These are phyloP conservation scores for Alosa alosa DNA, from an alignment of 2,113 vertebrate species.

Conservation along the genomic window DNA sequence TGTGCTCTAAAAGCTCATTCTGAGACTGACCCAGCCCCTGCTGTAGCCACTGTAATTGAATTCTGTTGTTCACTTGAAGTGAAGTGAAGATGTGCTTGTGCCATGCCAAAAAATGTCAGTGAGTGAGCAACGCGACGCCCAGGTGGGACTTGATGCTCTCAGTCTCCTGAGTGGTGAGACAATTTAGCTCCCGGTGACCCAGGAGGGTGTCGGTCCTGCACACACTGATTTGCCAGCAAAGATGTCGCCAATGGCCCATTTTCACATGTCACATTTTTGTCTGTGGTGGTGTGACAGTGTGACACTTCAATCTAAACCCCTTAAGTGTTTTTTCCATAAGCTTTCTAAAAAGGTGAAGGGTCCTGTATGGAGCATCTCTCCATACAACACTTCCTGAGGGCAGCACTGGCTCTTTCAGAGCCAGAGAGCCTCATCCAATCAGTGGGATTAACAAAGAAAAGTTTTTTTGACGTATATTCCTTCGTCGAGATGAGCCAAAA, in stretches of 20 bases:
- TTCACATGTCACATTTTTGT: not conserved
- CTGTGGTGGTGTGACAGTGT: not conserved
- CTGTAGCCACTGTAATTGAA: conserved; percentile 37
- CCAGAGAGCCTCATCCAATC: not conserved
- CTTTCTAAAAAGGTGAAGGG: not conserved
- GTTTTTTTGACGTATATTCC: not conserved
- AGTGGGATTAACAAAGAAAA: not conserved
- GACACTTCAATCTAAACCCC: not conserved
- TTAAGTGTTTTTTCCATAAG: not conserved
- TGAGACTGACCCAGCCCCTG: conserved; percentile 43
- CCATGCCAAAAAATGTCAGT: not conserved
- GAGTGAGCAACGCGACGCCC: not conserved
- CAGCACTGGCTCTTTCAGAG: not conserved
- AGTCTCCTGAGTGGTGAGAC: not conserved
- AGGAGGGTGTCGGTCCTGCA: not conserved
- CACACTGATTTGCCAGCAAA: not conserved
- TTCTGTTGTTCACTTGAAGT: conserved; percentile 38
- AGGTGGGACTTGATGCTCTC: not conserved
- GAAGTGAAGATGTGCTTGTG: conserved; percentile 32
- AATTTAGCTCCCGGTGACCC: conserved; percentile 7
- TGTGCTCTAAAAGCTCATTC: not conserved
- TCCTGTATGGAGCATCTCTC: not conserved
- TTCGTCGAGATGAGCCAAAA: not conserved
- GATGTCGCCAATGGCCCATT: not conserved
- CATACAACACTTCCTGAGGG: not conserved